Conservation (phyloP, 1,140 invertebrate species). For the Gonioctena quinquepunctata region DNA sequence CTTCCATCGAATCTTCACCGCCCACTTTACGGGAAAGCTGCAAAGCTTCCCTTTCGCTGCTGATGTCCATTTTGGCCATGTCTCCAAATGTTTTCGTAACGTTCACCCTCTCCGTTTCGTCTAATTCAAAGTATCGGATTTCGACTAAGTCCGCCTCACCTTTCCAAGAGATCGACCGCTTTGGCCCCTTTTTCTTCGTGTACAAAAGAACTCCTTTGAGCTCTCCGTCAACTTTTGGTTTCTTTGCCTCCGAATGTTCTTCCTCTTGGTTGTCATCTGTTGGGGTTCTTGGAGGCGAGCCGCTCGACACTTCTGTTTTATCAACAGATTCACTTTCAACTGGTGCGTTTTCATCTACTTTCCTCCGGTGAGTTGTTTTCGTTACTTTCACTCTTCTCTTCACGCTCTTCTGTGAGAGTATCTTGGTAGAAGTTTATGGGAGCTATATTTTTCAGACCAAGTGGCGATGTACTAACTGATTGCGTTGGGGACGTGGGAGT, state of each 20-base stretch:
- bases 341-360: no score
- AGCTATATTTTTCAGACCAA: slow-evolving; percentile 57
- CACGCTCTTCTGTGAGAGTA: slow-evolving; percentile 71
- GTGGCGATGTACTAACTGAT: slow-evolving; percentile 49
- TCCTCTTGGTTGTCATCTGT: slow-evolving; percentile 29
- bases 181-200: slow-evolving; percentile 67
- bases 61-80: slow-evolving; percentile 87
- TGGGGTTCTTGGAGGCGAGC: slow-evolving; percentile 18
- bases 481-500: slow-evolving; percentile 41
- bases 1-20: slow-evolving; percentile 79
- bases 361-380: slow-evolving; percentile 40
- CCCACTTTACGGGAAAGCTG: slow-evolving; percentile 72
- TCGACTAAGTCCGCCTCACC: slow-evolving; percentile 78
- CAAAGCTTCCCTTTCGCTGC: slow-evolving; percentile 81
- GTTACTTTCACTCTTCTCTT: slow-evolving; percentile 58
- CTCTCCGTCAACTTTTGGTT: slow-evolving; percentile 19
- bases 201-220: slow-evolving; percentile 48
- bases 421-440: slow-evolving; percentile 90
- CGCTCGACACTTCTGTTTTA: background rate
- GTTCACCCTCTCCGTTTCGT: slow-evolving; percentile 93
- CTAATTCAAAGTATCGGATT: slow-evolving; percentile 86
- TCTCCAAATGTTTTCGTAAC: slow-evolving; percentile 92
- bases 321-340: no score
- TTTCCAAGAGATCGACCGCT: slow-evolving; percentile 85
- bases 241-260: slow-evolving; percentile 8